Evolutionary conservation across 2,113 vertebrate genomes (phyloP).

Genomic region (Neomonachus schauinslandi): DNA sequence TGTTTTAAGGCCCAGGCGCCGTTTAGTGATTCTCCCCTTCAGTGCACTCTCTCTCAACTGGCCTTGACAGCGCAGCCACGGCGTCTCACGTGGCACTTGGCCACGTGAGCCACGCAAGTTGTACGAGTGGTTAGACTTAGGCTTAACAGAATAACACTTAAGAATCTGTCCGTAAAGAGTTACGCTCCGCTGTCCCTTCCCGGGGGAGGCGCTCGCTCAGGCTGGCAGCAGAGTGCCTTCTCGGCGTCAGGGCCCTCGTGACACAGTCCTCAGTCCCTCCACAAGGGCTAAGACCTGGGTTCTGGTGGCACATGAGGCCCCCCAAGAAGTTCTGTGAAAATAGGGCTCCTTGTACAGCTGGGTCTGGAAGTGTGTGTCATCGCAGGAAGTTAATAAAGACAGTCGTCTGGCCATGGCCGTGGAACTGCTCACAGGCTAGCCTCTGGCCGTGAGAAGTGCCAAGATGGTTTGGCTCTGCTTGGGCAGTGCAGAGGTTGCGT

Average conservation of each 20-base stretch:
- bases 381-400: background rate
- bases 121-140: fast-evolving
- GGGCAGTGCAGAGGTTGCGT: background rate
- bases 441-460: background rate
- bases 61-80: background rate
- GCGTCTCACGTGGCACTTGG: background rate
- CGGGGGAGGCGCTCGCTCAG: fast-evolving
- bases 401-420: background rate
- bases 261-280: background rate
- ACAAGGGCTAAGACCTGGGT: background rate
- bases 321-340: background rate
- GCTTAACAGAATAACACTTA: no score
- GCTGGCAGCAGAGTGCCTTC: background rate
- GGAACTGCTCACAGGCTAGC: background rate
- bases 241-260: background rate
- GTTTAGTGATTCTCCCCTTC: background rate
- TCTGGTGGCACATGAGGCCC: background rate
- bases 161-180: background rate
- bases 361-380: background rate
- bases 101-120: background rate
- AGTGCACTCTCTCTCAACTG: background rate
- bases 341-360: no score
- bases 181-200: background rate
- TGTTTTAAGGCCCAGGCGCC: background rate
- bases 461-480: background rate